phyloP scores from a whole-genome alignment of 2,888 invertebrate species.

The Didymodactylos carnosus region DNA sequence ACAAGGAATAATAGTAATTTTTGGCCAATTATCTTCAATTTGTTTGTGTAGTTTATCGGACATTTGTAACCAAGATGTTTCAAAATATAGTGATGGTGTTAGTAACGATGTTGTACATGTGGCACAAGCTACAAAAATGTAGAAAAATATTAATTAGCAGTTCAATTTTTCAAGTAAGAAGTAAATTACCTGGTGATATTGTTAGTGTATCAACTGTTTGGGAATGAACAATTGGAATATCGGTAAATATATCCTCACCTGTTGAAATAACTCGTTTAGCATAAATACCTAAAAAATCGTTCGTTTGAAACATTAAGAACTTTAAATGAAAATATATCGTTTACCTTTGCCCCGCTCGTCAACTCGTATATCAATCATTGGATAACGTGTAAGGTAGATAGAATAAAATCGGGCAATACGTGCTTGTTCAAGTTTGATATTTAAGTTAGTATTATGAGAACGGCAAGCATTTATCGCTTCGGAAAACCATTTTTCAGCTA shows the following conservation, averaged over 20 bases:
- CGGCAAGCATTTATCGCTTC: background rate
- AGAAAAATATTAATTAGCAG: no score
- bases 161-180: no score
- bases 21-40: background rate
- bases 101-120: slow-evolving; percentile 20
- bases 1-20: slow-evolving; percentile 16
- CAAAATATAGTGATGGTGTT: slow-evolving; percentile 21
- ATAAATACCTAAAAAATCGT: slow-evolving; percentile 14
- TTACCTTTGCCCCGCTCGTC: background rate
- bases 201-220: slow-evolving; percentile 19
- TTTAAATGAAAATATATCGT: no score
- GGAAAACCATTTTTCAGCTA: background rate
- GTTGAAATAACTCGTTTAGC: slow-evolving; percentile 16
- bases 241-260: slow-evolving; percentile 19
- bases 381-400: background rate
- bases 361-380: background rate
- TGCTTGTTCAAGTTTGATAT: background rate
- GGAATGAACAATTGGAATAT: slow-evolving; percentile 19
- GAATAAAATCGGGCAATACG: background rate
- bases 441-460: background rate
- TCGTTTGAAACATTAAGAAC: background rate
- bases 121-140: no score
- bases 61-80: background rate
- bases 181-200: slow-evolving; percentile 16
- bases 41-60: background rate